A percentile compares a stretch with the other conserved stretches of the same genome.
These are phyloP conservation scores for Itoplectis maculator DNA, from an alignment of 2,888 invertebrate genomes.

Conservation along the genomic window DNA sequence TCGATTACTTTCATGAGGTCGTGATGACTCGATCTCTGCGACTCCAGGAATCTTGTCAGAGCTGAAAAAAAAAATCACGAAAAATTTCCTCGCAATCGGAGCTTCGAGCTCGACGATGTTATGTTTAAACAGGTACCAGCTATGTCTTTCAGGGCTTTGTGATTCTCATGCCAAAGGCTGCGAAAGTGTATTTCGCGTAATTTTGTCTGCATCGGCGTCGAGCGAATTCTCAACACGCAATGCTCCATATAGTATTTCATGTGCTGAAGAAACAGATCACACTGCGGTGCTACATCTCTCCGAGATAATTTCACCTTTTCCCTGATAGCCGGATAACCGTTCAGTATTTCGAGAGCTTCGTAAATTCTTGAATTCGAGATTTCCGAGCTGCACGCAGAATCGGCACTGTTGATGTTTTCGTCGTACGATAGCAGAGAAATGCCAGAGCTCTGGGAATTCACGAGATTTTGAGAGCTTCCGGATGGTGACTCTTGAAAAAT, in stretches of 20 bases:
- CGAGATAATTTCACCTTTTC: constrained; percentile 35
- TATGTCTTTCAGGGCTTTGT: constrained; percentile 61
- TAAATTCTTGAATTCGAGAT: constrained; percentile 7
- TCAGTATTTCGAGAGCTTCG: constrained; percentile 42
- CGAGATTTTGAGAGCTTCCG: neutral
- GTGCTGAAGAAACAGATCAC: constrained; percentile 56
- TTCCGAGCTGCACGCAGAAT: constrained; percentile 12
- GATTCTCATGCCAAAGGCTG: constrained; percentile 64
- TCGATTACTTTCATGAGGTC: constrained; percentile 50
- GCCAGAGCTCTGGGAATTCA: neutral
- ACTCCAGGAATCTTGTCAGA: constrained; percentile 50
- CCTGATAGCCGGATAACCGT: constrained; percentile 36
- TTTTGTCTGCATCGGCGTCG: constrained; percentile 49
- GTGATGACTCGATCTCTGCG: constrained; percentile 53
- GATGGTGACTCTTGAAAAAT: neutral
- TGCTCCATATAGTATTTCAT: constrained; percentile 65
- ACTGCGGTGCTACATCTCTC: constrained; percentile 28
- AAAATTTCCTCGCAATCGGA: neutral
- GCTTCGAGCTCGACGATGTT: neutral
- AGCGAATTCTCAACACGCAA: constrained; percentile 55
- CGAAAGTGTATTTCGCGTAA: constrained; percentile 37
- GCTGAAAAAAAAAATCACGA: constrained; percentile 37
- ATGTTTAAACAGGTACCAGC: constrained; percentile 45
- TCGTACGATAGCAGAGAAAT: constrained; percentile 28
- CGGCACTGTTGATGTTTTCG: constrained; percentile 27